A percentile compares a stretch with the other conserved stretches of the same genome.
These are phyloP conservation scores for Myripristis murdjan DNA, from an alignment of 2,797 vertebrate genomes.

Conservation along the genomic window DNA sequence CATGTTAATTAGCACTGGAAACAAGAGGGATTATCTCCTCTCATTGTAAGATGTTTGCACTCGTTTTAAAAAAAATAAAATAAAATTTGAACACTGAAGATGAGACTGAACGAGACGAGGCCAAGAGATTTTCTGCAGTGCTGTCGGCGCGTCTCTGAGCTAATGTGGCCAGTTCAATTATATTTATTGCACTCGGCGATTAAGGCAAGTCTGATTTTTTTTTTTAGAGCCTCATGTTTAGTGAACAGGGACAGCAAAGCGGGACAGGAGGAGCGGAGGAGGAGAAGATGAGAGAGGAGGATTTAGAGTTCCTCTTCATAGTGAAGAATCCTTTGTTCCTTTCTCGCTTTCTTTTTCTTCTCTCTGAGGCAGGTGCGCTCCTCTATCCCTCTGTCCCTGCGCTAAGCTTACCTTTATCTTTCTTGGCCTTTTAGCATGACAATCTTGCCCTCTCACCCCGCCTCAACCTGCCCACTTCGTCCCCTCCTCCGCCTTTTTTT, in stretches of 20 bases:
- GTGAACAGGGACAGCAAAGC: slow-evolving; percentile 33
- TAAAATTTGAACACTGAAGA: no score
- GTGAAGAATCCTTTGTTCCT: slow-evolving; percentile 49
- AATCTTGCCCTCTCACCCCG: slow-evolving; percentile 31
- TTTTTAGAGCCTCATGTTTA: slow-evolving; percentile 41
- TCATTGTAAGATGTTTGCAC: no score
- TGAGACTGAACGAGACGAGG: no score
- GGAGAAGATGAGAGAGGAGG: slow-evolving; percentile 62
- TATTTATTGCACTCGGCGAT: slow-evolving; percentile 22
- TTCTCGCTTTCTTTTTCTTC: slow-evolving; percentile 17
- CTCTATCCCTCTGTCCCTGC: slow-evolving; percentile 53
- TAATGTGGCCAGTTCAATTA: slow-evolving; percentile 21
- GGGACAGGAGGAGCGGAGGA: slow-evolving; percentile 43
- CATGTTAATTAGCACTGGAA: no score
- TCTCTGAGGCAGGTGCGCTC: slow-evolving; percentile 54
- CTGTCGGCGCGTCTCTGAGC: slow-evolving; percentile 28
- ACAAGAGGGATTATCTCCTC: no score
- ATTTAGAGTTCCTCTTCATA: slow-evolving; percentile 54
- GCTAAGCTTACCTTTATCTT: slow-evolving; percentile 44
- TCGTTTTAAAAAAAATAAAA: no score
- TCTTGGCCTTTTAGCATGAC: slow-evolving; percentile 58
- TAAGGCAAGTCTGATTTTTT: slow-evolving; percentile 40
- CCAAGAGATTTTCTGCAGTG: no score
- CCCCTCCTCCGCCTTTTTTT: slow-evolving; percentile 33
- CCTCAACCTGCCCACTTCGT: slow-evolving; percentile 39